Conservation (phyloP, 2,888 invertebrate species). For the Pelosia muscerda region DNA sequence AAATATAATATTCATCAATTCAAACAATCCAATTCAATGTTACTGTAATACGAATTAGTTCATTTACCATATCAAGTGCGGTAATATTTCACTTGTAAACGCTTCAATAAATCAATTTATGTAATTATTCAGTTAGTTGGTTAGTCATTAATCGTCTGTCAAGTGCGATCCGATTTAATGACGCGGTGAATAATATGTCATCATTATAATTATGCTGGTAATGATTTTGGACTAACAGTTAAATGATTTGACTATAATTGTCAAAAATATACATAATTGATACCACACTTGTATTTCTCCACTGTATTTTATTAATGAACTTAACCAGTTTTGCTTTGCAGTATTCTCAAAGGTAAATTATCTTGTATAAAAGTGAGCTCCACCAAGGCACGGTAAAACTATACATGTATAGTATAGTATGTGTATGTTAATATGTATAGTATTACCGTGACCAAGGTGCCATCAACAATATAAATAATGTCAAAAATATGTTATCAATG, state of each 20-base stretch:
- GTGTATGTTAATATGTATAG: too few relatives aligned
- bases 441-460: too few relatives aligned
- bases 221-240: slow-evolving; percentile 10
- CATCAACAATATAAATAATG: too few relatives aligned
- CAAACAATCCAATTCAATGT: slow-evolving; percentile 23
- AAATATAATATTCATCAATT: slow-evolving; percentile 13
- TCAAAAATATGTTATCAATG: too few relatives aligned
- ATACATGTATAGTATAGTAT: too few relatives aligned
- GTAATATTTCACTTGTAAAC: slow-evolving; percentile 23
- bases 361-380: too few relatives aligned
- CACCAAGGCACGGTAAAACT: too few relatives aligned
- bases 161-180: slow-evolving; percentile 29
- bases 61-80: slow-evolving; percentile 32
- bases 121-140: slow-evolving; percentile 21
- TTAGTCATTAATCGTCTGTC: slow-evolving; percentile 30
- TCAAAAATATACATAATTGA: neutral
- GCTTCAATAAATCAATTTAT: slow-evolving; percentile 36
- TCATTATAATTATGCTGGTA: slow-evolving; percentile 5
- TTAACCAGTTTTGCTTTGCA: too few relatives aligned
- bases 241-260: too few relatives aligned
- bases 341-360: too few relatives aligned
- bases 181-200: slow-evolving; percentile 15
- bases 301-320: too few relatives aligned
- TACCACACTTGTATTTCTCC: too few relatives aligned
- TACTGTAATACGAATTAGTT: slow-evolving; percentile 30